Base-by-base conservation (phyloP, 1,140 invertebrate species). In the Hypsibius dujardini region DNA sequence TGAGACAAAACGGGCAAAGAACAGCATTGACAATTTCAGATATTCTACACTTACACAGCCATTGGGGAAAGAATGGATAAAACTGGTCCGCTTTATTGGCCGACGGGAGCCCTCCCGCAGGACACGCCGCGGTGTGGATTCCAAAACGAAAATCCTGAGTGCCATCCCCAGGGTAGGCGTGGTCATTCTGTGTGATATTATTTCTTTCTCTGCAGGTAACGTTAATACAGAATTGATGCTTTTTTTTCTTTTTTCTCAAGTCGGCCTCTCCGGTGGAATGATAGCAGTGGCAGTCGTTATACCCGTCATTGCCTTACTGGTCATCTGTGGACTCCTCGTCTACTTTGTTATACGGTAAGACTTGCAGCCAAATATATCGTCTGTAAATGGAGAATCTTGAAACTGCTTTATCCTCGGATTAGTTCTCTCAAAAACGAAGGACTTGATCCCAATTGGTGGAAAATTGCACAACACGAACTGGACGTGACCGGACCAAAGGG, bases 381-480 rank as follows among this genome's bases (percentile, higher is more conserved):
- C 50, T 7, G 7, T 56, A 12, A 7, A 56, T 56, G n/a, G 7
- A 56, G 50, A 56, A 12, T 56, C n/a, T 56, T 12, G 7, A 12
- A 56, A 56, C 50, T n/a, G 50, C 7, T 28, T 28, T n/a, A 56
- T n/a, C n/a, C n/a, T 56, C 50, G 50, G 50, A 45, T 7, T 67
- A 67, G 62, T 15, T 67, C 42, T 12, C 42, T 67, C 12, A 12
- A 42, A 12, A 67, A 67, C 62, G 62, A 67, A 67, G 62, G 62
- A 7, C 42, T 67, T 12, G 62, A 67, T 67, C 62, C 62, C 12
- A 67, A 67, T 42, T 67, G 62, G 62, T 67, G 62, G 62, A 12
- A 45, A 15, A 42, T 67, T 7, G 12, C 62, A 42, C 12, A 67
- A 3, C 42, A 12, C 62, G 62, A 67, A 42, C 12, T 67, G 12